Base-by-base conservation (phyloP, 2,888 invertebrate genomes). In the Drosophila emarginata region DNA sequence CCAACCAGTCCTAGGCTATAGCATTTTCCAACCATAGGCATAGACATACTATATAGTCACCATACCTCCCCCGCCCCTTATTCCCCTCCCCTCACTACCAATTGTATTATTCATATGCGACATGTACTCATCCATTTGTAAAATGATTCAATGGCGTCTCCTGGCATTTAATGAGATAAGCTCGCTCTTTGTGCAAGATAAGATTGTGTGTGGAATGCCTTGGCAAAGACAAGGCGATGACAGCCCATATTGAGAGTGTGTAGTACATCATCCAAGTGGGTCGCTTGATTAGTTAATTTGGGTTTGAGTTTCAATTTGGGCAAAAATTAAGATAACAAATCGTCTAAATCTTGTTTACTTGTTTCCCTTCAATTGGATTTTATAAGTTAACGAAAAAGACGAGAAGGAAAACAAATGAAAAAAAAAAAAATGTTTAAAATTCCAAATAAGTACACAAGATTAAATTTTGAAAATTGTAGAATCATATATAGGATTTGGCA, bases 71-170 rank as follows among this genome's bases (percentile, higher is more conserved):
- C 62, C 37, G 37, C 57, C 63, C 61, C 39, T 32, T 32, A 57
- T 28, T 60, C 5, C 59, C 32, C 50, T n/a, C 11, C n/a, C 32
- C 14, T 23, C 4, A 32, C 32, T 32, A 32, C 32, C 32, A 32
- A 32, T 37, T 40, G n/a, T 23, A 50, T 68, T 68, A 80, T 71
- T 76, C 79, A 74, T 79, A 76, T 80, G 81, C 72, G 81, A 79
- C 83, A 77, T 87, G 86, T 85, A 87, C 63, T 87, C 76, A 87
- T 74, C 83, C 82, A 84, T 83, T 83, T 87, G 87, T 85, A 76
- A 87, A 83, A 87, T 83, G 82, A 83, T 83, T 83, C 82, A 83
- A 83, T 83, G 82, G 76, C 87, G 83, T 77, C 88, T 77, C 77
- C 83, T 74, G 76, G 62, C 83, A 79, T 83, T 87, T 83, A 83